These are phyloP conservation scores for Amphipoea lucens DNA, from an alignment of 2,888 invertebrate species.

Conservation along the genomic window DNA sequence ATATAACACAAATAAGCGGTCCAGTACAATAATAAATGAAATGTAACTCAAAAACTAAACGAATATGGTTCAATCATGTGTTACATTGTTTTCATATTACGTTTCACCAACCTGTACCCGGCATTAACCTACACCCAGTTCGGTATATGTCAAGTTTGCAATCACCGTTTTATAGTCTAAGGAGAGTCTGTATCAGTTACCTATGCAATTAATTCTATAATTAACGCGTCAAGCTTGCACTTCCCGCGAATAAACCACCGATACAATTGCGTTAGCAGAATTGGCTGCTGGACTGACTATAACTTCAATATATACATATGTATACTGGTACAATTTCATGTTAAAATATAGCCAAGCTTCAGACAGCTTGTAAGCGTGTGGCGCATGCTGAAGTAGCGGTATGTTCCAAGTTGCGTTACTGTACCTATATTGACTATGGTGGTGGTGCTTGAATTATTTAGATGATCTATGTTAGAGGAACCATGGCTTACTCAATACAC, in stretches of 20 bases:
- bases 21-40: background rate
- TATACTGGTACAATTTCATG: background rate
- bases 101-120: background rate
- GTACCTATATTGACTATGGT: slow-evolving; percentile 9
- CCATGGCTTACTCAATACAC: background rate
- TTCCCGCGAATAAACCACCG: background rate
- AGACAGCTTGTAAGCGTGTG: background rate
- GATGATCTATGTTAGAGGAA: slow-evolving; percentile 1
- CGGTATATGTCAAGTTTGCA: background rate
- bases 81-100: background rate
- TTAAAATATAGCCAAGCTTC: background rate
- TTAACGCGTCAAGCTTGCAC: background rate
- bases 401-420: slow-evolving; percentile 17
- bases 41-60: background rate
- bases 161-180: slow-evolving; percentile 7
- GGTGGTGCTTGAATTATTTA: slow-evolving; percentile 27
- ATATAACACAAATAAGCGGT: background rate
- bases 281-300: background rate
- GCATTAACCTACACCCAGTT: background rate
- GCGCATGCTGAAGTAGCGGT: background rate
- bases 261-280: background rate
- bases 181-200: background rate
- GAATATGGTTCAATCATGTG: background rate
- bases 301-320: too few relatives aligned
- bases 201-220: background rate